phyloP scores from a whole-genome alignment of 2,888 invertebrate species.

The Drosophila mettleri region DNA sequence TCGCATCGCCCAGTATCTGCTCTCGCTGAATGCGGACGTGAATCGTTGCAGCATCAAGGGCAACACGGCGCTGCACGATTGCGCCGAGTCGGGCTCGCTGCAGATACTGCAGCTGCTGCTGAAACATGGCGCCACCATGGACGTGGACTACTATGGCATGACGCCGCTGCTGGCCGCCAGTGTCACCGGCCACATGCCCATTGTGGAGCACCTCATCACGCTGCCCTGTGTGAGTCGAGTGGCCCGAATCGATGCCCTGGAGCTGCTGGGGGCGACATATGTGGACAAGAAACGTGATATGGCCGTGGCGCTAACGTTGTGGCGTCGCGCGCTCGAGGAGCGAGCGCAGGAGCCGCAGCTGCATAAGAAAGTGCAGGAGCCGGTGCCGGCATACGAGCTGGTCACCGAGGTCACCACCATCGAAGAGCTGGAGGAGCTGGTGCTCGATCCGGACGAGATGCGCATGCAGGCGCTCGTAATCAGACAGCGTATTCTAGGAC shows the following conservation, averaged over 20 bases:
- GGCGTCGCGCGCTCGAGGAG: conserved; percentile 96
- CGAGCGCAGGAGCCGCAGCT: conserved; percentile 89
- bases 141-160: conserved; percentile 98
- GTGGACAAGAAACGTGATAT: conserved; percentile 98
- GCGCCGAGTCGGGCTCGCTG: conserved; percentile 97
- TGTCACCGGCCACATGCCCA: conserved; percentile 96
- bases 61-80: conserved; percentile 99
- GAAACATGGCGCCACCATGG: conserved; percentile 95
- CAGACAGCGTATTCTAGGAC: conserved; percentile 94
- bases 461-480: conserved; percentile 97
- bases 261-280: conserved; percentile 96
- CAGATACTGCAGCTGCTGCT: conserved; percentile 96
- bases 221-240: conserved; percentile 90
- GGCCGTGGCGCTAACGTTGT: conserved; percentile 94
- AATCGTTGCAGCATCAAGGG: conserved; percentile 95
- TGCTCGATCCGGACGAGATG: conserved; percentile 98
- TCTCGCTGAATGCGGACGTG: conserved; percentile 94
- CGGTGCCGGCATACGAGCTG: conserved; percentile 95
- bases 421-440: conserved; percentile 92
- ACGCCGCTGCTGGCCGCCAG: conserved; percentile 97
- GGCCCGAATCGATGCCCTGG: conserved; percentile 95
- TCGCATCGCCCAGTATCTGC: conserved; percentile 94
- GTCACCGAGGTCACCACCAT: conserved; percentile 92
- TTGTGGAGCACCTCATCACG: conserved; percentile 95
- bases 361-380: conserved; percentile 90